These are phyloP conservation scores for Coptotermes formosanus DNA, from an alignment of 1,140 invertebrate genomes.

Conservation along the genomic window DNA sequence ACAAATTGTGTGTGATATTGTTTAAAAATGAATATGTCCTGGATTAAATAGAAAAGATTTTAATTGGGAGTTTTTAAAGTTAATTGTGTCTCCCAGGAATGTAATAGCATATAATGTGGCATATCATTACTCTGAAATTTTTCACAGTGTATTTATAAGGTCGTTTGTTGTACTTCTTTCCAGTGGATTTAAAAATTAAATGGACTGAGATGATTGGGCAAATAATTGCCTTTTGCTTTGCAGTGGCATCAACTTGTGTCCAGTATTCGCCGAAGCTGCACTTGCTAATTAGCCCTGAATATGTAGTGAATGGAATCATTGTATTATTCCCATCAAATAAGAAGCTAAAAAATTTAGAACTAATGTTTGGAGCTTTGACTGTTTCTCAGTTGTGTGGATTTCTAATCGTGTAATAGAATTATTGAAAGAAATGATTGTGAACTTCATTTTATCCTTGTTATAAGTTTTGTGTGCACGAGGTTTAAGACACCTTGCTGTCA, in stretches of 20 bases:
- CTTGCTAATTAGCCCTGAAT: neutral
- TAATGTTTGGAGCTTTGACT: slow-evolving; percentile 5
- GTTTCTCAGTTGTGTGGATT: neutral
- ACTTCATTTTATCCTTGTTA: neutral
- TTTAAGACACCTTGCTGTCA: neutral
- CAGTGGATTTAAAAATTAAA: too few relatives aligned
- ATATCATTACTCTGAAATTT: neutral
- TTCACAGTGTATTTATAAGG: neutral
- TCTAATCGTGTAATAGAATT: neutral
- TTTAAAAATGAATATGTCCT: neutral
- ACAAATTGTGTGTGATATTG: slow-evolving; percentile 6
- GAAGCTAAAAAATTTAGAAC: neutral
- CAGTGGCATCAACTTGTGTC: neutral
- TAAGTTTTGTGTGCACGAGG: neutral
- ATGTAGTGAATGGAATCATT: neutral
- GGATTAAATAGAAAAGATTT: neutral
- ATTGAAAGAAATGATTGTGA: neutral
- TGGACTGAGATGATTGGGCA: neutral
- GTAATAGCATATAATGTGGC: neutral
- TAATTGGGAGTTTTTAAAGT: neutral
- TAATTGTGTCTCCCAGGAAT: neutral
- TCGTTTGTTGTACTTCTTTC: neutral
- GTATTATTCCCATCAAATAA: slow-evolving; percentile 2
- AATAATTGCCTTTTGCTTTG: neutral
- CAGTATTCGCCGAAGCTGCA: slow-evolving; percentile 17